phyloP scores from a whole-genome alignment of 2,797 vertebrate genomes.

The Gobio occitaniae region DNA sequence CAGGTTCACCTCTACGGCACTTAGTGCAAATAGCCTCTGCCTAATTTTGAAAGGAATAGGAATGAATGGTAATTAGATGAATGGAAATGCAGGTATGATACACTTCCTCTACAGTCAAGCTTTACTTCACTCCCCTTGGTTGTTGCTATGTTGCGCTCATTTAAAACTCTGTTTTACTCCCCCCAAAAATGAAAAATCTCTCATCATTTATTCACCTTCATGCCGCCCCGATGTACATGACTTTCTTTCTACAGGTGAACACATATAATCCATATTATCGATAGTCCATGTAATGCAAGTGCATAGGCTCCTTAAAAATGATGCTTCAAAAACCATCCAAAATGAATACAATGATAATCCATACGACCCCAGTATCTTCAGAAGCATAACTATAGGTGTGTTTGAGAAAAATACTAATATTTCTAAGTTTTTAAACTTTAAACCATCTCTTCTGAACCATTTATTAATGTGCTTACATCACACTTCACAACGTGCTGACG shows the following conservation, averaged over 20 bases:
- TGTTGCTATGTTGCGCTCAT: neutral
- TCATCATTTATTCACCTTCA: neutral
- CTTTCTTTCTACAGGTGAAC: neutral
- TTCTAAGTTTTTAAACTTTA: neutral
- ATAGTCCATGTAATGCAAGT: neutral
- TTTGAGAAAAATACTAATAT: neutral
- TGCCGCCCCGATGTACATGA: neutral
- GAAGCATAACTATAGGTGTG: neutral
- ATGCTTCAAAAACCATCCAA: neutral
- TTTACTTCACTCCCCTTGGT: neutral
- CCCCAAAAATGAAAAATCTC: neutral
- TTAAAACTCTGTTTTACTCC: conserved; percentile 1
- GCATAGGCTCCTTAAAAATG: too few species aligned
- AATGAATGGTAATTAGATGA: neutral
- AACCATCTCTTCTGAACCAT: neutral
- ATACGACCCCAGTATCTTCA: neutral
- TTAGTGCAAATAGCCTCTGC: neutral
- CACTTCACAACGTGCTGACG: neutral
- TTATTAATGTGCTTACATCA: neutral
- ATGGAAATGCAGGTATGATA: neutral
- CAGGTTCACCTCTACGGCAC: neutral
- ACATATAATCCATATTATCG: neutral
- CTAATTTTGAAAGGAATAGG: neutral
- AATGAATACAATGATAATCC: neutral
- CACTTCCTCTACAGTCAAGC: neutral